A percentile compares a stretch with the other conserved stretches of the same genome.
These are phyloP conservation scores for Reticulitermes speratus DNA, from an alignment of 1,140 invertebrate species.

Conservation along the genomic window DNA sequence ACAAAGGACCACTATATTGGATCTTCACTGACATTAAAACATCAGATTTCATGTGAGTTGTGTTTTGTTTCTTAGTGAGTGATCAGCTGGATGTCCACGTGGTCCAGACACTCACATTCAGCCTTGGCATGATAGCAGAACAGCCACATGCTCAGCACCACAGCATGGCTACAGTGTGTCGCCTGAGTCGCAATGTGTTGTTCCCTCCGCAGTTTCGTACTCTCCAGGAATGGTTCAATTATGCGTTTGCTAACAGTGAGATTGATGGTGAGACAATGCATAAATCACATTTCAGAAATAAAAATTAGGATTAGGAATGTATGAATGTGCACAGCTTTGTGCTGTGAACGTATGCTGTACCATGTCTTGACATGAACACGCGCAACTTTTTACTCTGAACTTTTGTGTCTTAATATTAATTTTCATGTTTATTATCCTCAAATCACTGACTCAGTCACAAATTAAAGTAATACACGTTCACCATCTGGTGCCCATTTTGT, in stretches of 20 bases:
- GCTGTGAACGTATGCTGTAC: neutral
- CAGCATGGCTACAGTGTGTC: slow-evolving; percentile 90
- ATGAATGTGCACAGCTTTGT: neutral
- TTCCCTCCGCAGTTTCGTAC: slow-evolving; percentile 95
- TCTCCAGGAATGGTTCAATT: slow-evolving; percentile 94
- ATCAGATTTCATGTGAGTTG: neutral
- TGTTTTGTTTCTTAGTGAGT: slow-evolving; percentile 37
- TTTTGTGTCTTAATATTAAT: too few relatives aligned
- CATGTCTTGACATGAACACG: too few relatives aligned
- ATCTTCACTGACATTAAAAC: neutral
- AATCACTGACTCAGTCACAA: neutral
- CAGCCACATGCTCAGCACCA: slow-evolving; percentile 70
- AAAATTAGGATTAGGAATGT: too few relatives aligned
- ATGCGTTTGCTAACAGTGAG: slow-evolving; percentile 90
- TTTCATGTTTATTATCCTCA: too few relatives aligned
- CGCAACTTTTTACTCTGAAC: neutral
- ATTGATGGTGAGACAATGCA: slow-evolving; percentile 72
- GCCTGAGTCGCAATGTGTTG: slow-evolving; percentile 84
- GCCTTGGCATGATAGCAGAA: slow-evolving; percentile 70
- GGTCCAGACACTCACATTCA: slow-evolving; percentile 87
- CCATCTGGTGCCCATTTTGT: neutral
- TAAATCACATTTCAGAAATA: too few relatives aligned
- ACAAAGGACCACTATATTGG: too few relatives aligned
- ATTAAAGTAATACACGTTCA: neutral
- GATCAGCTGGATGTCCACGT: slow-evolving; percentile 63